Evolutionary conservation across 2,797 vertebrate species (phyloP).

Genomic region (Mareca strepera): DNA sequence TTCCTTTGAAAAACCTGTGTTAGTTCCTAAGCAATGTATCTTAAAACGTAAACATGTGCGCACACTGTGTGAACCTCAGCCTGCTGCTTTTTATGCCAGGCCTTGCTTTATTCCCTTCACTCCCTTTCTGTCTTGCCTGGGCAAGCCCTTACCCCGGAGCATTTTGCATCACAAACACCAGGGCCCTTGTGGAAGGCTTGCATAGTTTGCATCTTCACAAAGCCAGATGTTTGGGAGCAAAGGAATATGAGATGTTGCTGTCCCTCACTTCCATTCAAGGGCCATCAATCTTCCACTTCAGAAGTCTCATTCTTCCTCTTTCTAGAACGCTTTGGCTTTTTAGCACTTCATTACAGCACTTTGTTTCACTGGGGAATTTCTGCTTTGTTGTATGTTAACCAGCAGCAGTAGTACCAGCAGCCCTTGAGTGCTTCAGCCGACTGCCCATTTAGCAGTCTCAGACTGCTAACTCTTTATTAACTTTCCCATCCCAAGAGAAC

Average conservation of each 20-base stretch:
- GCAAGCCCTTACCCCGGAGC: not conserved
- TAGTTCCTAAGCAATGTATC: not conserved
- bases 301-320: constrained; percentile 37
- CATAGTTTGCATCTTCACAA: constrained; percentile 7
- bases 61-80: not conserved
- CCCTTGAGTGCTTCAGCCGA: not conserved
- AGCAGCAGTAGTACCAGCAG: not conserved
- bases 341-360: constrained; percentile 32
- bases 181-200: not conserved
- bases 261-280: constrained; percentile 28
- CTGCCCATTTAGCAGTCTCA: not conserved
- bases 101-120: not conserved
- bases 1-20: not conserved
- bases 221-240: constrained; percentile 52
- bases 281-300: constrained; percentile 56
- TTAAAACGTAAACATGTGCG: not conserved
- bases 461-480: not conserved
- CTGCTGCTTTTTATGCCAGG: not conserved
- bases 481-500: not conserved
- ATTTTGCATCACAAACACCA: constrained; percentile 35
- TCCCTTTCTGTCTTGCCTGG: not conserved
- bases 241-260: constrained; percentile 3
- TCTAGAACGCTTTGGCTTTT: constrained; percentile 45
- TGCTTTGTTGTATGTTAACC: constrained; percentile 2
- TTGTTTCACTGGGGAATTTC: not conserved